Percentiles rank a stretch among this genome's conserved stretches.
phyloP scores from a whole-genome alignment of 2,797 vertebrate species.

The Chelon labrosus region DNA sequence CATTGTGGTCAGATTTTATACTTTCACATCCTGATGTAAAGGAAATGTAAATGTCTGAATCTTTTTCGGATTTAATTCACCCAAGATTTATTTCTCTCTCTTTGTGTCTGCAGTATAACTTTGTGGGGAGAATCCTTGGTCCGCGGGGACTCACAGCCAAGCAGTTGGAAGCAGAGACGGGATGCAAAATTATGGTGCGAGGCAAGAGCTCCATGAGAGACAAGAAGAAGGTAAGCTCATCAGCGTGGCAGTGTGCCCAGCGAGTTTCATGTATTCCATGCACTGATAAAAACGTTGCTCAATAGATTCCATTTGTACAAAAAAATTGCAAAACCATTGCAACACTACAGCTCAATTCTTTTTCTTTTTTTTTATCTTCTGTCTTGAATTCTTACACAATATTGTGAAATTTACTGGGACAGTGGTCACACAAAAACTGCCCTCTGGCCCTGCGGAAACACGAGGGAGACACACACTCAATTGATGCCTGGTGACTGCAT shows the following conservation, averaged over 20 bases:
- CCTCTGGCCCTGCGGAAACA: constrained; percentile 35
- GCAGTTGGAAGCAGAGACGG: constrained; percentile 89
- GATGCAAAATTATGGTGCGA: constrained; percentile 91
- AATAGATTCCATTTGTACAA: not conserved
- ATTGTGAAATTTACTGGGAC: constrained; percentile 22
- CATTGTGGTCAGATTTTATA: constrained; percentile 13
- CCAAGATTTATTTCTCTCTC: constrained; percentile 8
- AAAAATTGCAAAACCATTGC: not conserved
- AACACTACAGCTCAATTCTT: not conserved
- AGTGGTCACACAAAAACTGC: constrained; percentile 28
- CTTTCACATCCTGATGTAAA: not conserved
- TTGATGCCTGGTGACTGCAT: constrained; percentile 52
- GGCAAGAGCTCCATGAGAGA: constrained; percentile 91
- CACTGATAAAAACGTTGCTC: not conserved
- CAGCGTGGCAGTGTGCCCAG: not conserved
- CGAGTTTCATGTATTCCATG: constrained; percentile 15
- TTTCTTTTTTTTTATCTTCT: constrained; percentile 3
- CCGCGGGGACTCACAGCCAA: constrained; percentile 89
- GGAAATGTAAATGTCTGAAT: not conserved
- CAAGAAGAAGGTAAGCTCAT: constrained; percentile 87
- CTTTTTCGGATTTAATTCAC: constrained; percentile 18
- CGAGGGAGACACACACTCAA: constrained; percentile 28
- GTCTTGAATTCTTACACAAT: constrained; percentile 31
- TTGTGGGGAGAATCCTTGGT: constrained; percentile 89
- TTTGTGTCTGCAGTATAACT: constrained; percentile 86